Percentiles rank a stretch among this genome's conserved stretches.
phyloP scores from a whole-genome alignment of 2,888 invertebrate species.

The Azorinus chamasolen region DNA sequence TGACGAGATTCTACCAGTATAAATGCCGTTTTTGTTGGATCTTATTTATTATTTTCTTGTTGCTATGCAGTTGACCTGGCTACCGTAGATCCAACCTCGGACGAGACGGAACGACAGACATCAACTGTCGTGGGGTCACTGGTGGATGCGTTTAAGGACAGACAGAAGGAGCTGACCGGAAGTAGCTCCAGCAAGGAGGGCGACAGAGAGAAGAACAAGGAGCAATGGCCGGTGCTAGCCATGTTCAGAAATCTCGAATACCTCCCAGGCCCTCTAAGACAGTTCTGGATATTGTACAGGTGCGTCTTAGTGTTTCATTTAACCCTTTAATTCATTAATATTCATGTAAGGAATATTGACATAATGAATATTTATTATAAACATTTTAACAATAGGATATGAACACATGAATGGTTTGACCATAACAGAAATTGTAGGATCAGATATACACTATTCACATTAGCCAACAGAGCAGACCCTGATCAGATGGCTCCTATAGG shows the following conservation, averaged over 20 bases:
- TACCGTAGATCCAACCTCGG: constrained; percentile 92
- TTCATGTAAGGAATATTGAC: too few species aligned
- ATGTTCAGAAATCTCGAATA: constrained; percentile 67
- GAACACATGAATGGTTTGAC: too few species aligned
- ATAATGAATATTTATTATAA: too few species aligned
- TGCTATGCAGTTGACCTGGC: constrained; percentile 90
- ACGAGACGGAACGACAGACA: constrained; percentile 97
- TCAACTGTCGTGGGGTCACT: constrained; percentile 96
- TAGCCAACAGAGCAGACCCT: not conserved
- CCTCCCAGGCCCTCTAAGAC: constrained; percentile 67
- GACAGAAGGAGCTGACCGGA: constrained; percentile 13
- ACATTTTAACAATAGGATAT: too few species aligned
- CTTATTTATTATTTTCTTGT: not conserved
- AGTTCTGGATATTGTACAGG: constrained; percentile 75
- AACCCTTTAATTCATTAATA: too few species aligned
- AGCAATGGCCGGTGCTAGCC: constrained; percentile 64
- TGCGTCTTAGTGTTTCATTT: constrained; percentile 22
- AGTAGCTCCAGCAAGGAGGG: constrained; percentile 28
- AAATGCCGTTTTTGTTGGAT: too few species aligned
- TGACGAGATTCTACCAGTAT: too few species aligned
- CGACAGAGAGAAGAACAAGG: constrained; percentile 38
- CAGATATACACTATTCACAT: too few species aligned
- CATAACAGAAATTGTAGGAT: too few species aligned
- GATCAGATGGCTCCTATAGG: too few species aligned
- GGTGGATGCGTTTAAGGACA: constrained; percentile 47